A percentile compares a stretch with the other conserved stretches of the same genome.
These are phyloP conservation scores for Pelecanoides urinatrix DNA, from an alignment of 2,113 vertebrate species.

Conservation along the genomic window DNA sequence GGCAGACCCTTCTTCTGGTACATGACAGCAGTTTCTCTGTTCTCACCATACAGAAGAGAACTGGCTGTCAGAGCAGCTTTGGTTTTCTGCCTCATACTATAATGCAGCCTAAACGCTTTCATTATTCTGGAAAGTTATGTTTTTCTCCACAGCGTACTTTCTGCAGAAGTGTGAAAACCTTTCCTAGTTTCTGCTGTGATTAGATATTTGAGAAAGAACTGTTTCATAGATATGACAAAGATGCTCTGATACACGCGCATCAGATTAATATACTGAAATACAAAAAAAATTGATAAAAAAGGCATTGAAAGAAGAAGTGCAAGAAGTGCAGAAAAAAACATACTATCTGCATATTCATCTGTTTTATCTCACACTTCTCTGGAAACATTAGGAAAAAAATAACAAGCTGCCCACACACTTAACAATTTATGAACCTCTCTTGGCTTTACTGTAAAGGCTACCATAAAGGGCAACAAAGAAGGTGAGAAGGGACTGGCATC, in stretches of 20 bases:
- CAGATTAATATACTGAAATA: constrained; percentile 8
- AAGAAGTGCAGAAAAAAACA: not conserved
- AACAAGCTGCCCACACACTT: not conserved
- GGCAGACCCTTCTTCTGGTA: not conserved
- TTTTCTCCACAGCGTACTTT: not conserved
- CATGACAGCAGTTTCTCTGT: not conserved
- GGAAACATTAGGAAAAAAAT: not conserved
- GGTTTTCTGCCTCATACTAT: not conserved
- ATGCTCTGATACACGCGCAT: not conserved
- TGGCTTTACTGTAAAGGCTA: not conserved
- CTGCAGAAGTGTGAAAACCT: not conserved
- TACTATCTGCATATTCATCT: not conserved
- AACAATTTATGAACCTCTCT: not conserved
- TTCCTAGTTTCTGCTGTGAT: not conserved
- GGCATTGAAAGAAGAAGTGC: not conserved
- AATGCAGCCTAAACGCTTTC: not conserved
- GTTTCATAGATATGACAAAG: not conserved
- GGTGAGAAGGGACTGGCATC: not conserved
- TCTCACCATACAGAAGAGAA: not conserved
- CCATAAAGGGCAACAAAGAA: not conserved
- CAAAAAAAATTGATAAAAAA: not conserved
- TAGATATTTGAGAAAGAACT: constrained; percentile 26
- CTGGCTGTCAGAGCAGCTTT: not conserved
- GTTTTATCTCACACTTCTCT: not conserved
- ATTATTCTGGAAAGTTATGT: not conserved